phyloP scores from a whole-genome alignment of 2,888 invertebrate genomes.

The Aleiodes leptofemur region DNA sequence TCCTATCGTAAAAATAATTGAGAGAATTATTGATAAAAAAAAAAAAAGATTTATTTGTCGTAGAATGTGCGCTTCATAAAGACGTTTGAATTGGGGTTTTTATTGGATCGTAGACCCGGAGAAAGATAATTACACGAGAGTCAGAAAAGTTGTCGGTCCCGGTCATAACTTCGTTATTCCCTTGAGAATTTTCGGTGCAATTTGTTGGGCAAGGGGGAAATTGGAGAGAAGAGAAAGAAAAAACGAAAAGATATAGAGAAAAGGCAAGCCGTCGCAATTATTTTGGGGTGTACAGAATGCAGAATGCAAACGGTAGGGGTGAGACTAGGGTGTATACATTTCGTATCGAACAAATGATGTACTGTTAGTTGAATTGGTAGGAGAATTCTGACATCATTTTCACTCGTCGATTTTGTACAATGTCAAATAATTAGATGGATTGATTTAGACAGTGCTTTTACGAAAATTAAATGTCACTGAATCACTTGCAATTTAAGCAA shows the following conservation, averaged over 20 bases:
- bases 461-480: no score
- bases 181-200: constrained; percentile 65
- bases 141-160: constrained; percentile 69
- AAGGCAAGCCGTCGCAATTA: constrained; percentile 65
- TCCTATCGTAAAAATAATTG: no score
- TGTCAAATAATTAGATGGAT: no score
- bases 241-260: constrained; percentile 56
- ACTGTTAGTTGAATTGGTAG: constrained; percentile 32
- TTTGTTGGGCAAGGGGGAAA: constrained; percentile 64
- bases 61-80: constrained; percentile 32
- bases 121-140: constrained; percentile 71
- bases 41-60: background rate
- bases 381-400: constrained; percentile 32
- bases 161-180: constrained; percentile 71
- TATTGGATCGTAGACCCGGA: constrained; percentile 51
- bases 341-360: constrained; percentile 64
- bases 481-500: no score
- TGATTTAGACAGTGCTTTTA: no score
- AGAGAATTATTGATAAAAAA: constrained; percentile 10
- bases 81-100: constrained; percentile 27
- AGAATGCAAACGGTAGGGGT: constrained; percentile 62
- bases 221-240: constrained; percentile 38
- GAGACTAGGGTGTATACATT: constrained; percentile 48
- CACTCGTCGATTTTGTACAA: constrained; percentile 1
- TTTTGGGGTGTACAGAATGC: constrained; percentile 64